phyloP scores from a whole-genome alignment of 2,113 vertebrate species.

The Nanorana parkeri region DNA sequence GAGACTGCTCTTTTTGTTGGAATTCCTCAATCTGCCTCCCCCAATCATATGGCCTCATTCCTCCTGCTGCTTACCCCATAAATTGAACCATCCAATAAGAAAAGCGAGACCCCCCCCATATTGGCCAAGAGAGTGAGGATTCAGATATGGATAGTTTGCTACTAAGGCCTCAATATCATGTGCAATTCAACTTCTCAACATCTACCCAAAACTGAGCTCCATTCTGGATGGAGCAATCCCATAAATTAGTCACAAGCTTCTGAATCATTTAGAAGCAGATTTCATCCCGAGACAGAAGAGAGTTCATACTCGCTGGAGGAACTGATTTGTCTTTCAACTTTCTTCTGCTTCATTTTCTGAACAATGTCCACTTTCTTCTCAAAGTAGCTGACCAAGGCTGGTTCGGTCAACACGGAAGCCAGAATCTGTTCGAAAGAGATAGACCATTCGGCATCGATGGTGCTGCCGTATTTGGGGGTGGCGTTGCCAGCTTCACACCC shows the following conservation, averaged over 20 bases:
- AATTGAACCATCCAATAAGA: background rate
- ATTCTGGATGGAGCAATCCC: background rate
- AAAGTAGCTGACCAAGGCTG: slow-evolving; percentile 91
- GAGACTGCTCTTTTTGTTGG: no score
- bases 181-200: no score
- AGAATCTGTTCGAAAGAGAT: slow-evolving; percentile 96
- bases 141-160: background rate
- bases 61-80: background rate
- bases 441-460: slow-evolving; percentile 89
- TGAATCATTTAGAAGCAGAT: background rate
- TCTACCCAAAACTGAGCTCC: background rate
- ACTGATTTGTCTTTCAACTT: slow-evolving; percentile 87
- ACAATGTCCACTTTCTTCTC: slow-evolving; percentile 86
- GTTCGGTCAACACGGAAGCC: slow-evolving; percentile 92
- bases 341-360: slow-evolving; percentile 86
- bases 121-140: no score
- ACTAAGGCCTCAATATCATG: background rate
- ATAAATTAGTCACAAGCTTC: background rate
- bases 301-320: slow-evolving; percentile 88
- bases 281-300: slow-evolving; percentile 76
- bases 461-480: slow-evolving; percentile 70
- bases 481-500: slow-evolving; percentile 69
- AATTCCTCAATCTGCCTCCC: no score
- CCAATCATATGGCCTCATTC: no score
- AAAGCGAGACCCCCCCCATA: no score